Evolutionary conservation across 1,140 invertebrate genomes (phyloP).

Genomic region (Solenopsis invicta): DNA sequence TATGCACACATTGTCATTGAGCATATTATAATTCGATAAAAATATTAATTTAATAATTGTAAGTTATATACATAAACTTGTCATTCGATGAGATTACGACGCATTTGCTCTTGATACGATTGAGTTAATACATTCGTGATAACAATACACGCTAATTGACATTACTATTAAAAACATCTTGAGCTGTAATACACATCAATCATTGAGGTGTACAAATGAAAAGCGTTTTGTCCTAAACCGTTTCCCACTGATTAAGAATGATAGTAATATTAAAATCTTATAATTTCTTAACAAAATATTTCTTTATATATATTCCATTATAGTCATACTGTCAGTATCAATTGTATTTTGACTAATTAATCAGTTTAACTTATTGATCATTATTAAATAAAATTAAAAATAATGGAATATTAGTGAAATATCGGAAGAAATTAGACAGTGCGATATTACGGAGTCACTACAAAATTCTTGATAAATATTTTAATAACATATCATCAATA

Average conservation of each 20-base stretch:
- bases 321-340: not conserved
- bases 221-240: not conserved
- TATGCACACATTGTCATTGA: conserved; percentile 35
- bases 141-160: conserved; percentile 12
- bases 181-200: conserved; percentile 13
- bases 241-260: not conserved
- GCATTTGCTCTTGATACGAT: not conserved
- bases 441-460: not conserved
- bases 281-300: not conserved
- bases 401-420: conserved; percentile 4
- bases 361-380: not conserved
- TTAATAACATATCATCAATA: not conserved
- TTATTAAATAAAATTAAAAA: conserved; percentile 43
- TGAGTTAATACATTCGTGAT: conserved; percentile 18
- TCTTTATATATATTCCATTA: not conserved
- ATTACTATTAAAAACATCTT: conserved; percentile 33
- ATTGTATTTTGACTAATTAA: not conserved
- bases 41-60: conserved; percentile 25
- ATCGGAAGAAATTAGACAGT: conserved; percentile 2
- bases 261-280: not conserved
- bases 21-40: conserved; percentile 31
- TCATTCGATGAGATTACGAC: not conserved
- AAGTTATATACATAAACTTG: conserved; percentile 19
- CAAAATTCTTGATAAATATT: not conserved
- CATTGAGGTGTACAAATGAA: not conserved